Base-by-base conservation (phyloP, 2,113 vertebrate species). In the Vicugna pacos region DNA sequence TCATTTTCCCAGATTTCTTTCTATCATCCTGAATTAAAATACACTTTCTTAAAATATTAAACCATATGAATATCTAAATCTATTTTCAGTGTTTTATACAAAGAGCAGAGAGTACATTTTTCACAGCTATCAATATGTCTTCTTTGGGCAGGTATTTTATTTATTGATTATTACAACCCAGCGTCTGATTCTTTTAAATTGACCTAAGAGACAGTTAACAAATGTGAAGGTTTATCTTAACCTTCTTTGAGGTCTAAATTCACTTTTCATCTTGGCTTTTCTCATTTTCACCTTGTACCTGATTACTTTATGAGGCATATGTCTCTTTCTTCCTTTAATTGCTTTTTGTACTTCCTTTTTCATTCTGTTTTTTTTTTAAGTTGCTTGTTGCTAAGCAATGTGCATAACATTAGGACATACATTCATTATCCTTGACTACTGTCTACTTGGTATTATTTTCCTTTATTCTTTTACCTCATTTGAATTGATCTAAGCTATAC, bases 381-480 rank as follows among this genome's bases (percentile, higher is more conserved):
- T 65, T 95, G 95, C 94, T 79, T 97, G 98, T 98, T 98, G 98
- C 98, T 98, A 98, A 98, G 98, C 97, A 98, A 98, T 97, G 85
- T 89, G 94, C 92, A 97, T 98, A 97, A 93, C 91, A 98, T 97
- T 97, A 98, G 82, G 88, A 81, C 94, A 96, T 93, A 97, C 56
- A 91, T 97, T 96, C 94, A 96, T 94, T 98, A 91, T 97, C 97
- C 97, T 80, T 70, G 82, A 98, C 98, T 58, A 91, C 0, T 3
- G 84, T 95, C 89, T 93, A 93, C 56, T 96, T 94, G 97, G 76
- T 79, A 64, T 95, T 79, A 95, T 94, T 96, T 75, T 79, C 95
- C 88, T 96, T 64, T 82, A 82, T 42, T 89, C 91, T 77, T 98
- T 97, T 82, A 95, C 85, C 50, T 87, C 69, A 85, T 75, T 96